Evolutionary conservation across 2,888 invertebrate genomes (phyloP), one percentile per base, ranked within the genome.

Genomic region (Agriopis leucophaearia): DNA sequence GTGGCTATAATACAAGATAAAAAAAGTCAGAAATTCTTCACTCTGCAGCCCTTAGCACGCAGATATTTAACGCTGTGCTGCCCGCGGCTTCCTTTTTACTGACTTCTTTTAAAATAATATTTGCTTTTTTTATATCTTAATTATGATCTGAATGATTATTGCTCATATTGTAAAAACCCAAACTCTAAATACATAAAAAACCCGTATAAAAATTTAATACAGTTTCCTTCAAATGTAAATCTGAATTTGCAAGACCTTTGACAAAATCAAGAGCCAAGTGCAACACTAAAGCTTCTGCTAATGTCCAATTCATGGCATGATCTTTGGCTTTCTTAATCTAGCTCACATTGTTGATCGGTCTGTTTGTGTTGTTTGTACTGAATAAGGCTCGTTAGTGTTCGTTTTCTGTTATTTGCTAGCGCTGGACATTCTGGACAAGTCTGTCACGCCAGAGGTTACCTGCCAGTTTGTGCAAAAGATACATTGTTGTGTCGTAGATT

Each of bases 361-460:
- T 79, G 77, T 79, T 80, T 78, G 80, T 72, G 71, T 76, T 78
- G 86, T 87, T 81, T 83, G 77, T 72, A 65, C 76, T 91, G 90
- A 91, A 93, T 92, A 82, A 87, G 66, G 78, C 87, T 93, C 92
- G 92, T 93, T 93, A 93, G 90, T 83, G 85, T 77, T 74, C 59
- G 80, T 83, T 84, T 87, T 85, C 85, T 86, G 87, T 82, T 89
- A 86, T 88, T 87, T 67, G 69, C 68, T 50, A 68, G 64, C 63
- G 73, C 70, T 84, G 66, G 80, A 81, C 81, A 81, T 69, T 78
- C 71, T 84, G 69, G 79, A 81, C 81, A 82, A 79, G 86, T 86
- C 89, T 83, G 87, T 91, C 89, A 87, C 88, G 88, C 85, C 84
- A 35, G 82, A 81, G 87, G 10, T 90, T 88, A 87, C 83, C 82